These are phyloP conservation scores for Martes martes DNA, from an alignment of 2,113 vertebrate genomes.

Conservation along the genomic window DNA sequence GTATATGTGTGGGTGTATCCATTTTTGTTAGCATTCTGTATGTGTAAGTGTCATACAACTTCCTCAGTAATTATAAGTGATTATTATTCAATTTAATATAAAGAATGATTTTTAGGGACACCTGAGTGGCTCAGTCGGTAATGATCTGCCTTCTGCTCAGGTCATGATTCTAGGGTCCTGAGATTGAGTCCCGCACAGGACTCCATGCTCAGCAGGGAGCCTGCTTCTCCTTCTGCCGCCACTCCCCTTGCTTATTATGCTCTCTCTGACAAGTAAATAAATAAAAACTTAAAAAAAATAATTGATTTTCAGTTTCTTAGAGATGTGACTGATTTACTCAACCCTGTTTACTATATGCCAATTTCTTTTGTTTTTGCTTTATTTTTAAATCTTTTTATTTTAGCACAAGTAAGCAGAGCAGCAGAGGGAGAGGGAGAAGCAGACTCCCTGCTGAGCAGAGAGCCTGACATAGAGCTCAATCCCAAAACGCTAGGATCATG, in stretches of 20 bases:
- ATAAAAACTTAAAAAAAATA: background rate
- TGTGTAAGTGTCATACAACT: background rate
- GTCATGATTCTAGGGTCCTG: background rate
- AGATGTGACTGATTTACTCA: background rate
- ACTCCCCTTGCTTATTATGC: too few species aligned
- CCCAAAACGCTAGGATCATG: too few species aligned
- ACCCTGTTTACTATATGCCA: background rate
- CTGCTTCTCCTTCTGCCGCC: too few species aligned
- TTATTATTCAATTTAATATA: background rate
- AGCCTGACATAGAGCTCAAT: too few species aligned
- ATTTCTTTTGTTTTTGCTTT: background rate
- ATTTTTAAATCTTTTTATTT: too few species aligned
- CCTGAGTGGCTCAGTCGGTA: background rate
- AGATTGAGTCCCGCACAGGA: too few species aligned
- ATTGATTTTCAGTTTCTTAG: background rate
- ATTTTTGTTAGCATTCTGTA: background rate
- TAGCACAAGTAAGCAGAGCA: too few species aligned
- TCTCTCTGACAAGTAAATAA: too few species aligned
- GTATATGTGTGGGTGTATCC: background rate
- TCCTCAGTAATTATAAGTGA: background rate
- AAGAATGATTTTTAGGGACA: background rate
- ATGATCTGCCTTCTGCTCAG: background rate
- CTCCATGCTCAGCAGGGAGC: too few species aligned
- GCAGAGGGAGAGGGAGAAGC: too few species aligned
- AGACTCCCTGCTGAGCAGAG: too few species aligned